phyloP scores from a whole-genome alignment of 1,140 invertebrate genomes.

The Drosophila micromelanica region DNA sequence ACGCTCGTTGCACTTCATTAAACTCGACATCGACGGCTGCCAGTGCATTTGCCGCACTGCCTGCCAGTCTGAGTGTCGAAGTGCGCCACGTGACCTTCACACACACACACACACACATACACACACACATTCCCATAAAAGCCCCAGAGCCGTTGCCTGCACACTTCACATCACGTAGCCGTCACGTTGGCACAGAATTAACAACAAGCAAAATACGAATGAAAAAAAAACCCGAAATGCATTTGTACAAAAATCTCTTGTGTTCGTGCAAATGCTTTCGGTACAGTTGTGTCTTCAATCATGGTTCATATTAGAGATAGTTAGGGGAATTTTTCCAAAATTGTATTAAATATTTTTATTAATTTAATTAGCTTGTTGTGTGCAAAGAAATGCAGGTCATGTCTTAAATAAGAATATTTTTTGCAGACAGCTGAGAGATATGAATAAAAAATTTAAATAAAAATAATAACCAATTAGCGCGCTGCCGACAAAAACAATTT shows the following conservation, averaged over 20 bases:
- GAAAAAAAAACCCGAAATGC: constrained; percentile 14
- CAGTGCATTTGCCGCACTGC: constrained; percentile 20
- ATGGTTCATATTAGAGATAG: too few relatives aligned
- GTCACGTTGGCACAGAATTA: constrained; percentile 37
- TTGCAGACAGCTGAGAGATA: too few relatives aligned
- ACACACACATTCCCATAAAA: background rate
- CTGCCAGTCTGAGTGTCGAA: constrained; percentile 16
- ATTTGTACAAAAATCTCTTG: background rate
- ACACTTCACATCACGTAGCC: constrained; percentile 59
- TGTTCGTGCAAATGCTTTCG: too few relatives aligned
- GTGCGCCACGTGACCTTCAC: constrained; percentile 71
- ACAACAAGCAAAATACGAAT: constrained; percentile 5
- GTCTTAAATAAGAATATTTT: too few relatives aligned
- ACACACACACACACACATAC: constrained; percentile 26
- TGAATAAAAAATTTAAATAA: too few relatives aligned
- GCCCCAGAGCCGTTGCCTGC: constrained; percentile 3
- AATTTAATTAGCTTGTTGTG: too few relatives aligned
- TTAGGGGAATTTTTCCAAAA: too few relatives aligned
- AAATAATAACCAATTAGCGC: too few relatives aligned
- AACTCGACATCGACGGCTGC: constrained; percentile 60
- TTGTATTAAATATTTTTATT: too few relatives aligned
- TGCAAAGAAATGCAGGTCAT: too few relatives aligned
- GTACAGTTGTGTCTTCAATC: too few relatives aligned
- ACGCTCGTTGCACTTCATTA: constrained; percentile 77
- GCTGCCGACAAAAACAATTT: too few relatives aligned